A percentile compares a stretch with the other conserved stretches of the same genome.
phyloP scores from a whole-genome alignment of 2,888 invertebrate species.

The Stictocephala bisonia region DNA sequence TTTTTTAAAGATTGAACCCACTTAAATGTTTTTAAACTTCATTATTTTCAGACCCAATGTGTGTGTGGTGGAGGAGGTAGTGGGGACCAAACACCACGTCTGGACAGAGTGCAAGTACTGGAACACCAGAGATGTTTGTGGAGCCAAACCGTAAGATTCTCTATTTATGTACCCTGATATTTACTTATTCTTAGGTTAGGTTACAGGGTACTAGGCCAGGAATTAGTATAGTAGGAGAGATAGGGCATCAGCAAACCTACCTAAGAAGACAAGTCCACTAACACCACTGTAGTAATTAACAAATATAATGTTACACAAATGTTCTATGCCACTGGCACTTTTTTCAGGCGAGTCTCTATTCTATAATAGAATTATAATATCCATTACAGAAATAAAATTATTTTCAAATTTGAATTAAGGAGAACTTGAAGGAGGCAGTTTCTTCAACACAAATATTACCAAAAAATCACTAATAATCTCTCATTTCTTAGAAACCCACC shows the following conservation, averaged over 20 bases:
- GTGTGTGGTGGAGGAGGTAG: constrained; percentile 65
- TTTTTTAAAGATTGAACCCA: no score
- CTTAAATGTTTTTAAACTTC: no score
- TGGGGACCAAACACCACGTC: constrained; percentile 62
- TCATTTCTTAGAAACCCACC: no score
- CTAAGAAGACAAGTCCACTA: no score
- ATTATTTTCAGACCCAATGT: constrained; percentile 64
- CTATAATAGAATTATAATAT: neutral
- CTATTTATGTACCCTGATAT: neutral
- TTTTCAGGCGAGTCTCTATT: no score
- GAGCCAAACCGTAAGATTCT: constrained; percentile 64
- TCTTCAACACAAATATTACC: no score
- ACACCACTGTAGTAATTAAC: neutral
- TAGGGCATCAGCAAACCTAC: no score
- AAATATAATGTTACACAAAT: neutral
- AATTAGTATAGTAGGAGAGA: no score
- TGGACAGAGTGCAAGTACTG: constrained; percentile 66
- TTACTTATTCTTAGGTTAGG: neutral
- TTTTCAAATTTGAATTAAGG: neutral
- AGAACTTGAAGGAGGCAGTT: neutral
- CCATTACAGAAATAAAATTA: no score
- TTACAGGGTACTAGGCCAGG: no score
- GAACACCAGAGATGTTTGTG: constrained; percentile 64
- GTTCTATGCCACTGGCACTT: no score
- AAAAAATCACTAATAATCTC: no score